Evolutionary conservation across 2,888 invertebrate genomes (phyloP).

Genomic region (Drosophila cognata): DNA sequence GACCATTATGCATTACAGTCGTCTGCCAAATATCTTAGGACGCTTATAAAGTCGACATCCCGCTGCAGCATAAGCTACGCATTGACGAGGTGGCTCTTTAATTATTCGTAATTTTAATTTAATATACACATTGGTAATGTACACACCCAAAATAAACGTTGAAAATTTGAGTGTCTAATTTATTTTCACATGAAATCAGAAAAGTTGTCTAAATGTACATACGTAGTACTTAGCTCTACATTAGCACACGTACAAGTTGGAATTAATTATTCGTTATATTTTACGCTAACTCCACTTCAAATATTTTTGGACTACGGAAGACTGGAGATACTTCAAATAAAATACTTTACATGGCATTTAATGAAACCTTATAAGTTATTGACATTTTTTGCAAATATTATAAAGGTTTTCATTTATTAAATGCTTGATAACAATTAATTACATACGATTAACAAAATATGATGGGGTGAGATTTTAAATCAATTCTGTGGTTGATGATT

Average conservation of each 20-base stretch:
- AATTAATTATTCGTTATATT: not conserved
- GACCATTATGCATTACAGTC: not conserved
- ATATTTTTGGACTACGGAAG: too few species aligned
- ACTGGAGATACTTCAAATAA: not conserved
- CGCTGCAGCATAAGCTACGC: slow-evolving; percentile 63
- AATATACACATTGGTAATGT: not conserved
- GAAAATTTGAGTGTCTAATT: not conserved
- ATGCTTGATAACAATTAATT: slow-evolving; percentile 55
- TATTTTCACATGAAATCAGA: not conserved
- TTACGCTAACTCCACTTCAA: too few species aligned
- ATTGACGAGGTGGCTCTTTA: slow-evolving; percentile 78
- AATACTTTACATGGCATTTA: not conserved
- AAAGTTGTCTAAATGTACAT: not conserved
- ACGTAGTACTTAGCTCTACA: not conserved
- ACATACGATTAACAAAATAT: slow-evolving; percentile 64
- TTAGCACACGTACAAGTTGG: not conserved
- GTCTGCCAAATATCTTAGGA: slow-evolving; percentile 52
- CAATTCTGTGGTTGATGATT: slow-evolving; percentile 1
- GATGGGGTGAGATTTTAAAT: slow-evolving; percentile 24
- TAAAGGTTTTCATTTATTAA: slow-evolving; percentile 47
- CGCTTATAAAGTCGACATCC: slow-evolving; percentile 70
- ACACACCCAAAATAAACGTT: not conserved
- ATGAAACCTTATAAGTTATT: not conserved
- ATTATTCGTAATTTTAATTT: slow-evolving; percentile 1
- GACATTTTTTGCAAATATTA: slow-evolving; percentile 39